Evolutionary conservation across 2,797 vertebrate genomes (phyloP).

Genomic region (Falco peregrinus): DNA sequence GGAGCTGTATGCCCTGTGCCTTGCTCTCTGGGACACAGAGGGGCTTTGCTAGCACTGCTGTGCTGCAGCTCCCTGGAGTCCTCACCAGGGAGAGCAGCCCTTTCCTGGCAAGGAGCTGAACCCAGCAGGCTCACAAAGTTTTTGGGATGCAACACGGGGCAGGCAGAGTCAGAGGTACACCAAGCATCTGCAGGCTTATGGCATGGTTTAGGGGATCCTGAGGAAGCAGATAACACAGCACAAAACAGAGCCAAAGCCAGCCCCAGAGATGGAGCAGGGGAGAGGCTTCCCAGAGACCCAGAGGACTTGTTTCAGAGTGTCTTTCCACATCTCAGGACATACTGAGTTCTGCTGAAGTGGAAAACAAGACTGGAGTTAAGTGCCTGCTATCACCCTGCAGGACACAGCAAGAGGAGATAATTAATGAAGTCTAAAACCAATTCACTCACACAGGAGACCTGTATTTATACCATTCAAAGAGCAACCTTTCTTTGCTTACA

Average conservation of each 20-base stretch:
- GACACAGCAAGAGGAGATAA: background rate
- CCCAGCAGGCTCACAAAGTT: background rate
- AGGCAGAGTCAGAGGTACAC: background rate
- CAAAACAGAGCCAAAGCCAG: background rate
- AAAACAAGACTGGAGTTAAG: background rate
- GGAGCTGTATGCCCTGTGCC: background rate
- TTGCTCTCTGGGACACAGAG: background rate
- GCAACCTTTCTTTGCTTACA: accelerated
- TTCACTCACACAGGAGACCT: background rate
- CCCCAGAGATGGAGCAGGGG: background rate
- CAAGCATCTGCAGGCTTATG: background rate
- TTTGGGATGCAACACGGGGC: background rate
- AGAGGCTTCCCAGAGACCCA: background rate
- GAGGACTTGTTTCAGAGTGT: background rate
- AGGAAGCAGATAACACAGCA: background rate
- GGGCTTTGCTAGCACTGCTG: background rate
- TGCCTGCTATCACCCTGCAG: background rate
- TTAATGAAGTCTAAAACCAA: background rate
- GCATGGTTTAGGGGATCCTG: background rate
- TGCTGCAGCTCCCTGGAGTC: background rate
- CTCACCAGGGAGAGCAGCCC: background rate
- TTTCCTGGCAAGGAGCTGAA: background rate
- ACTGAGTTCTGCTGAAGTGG: background rate
- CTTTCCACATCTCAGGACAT: background rate
- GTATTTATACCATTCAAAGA: background rate